Evolutionary conservation across 2,113 vertebrate genomes (phyloP).

Genomic region (Trinectes maculatus): DNA sequence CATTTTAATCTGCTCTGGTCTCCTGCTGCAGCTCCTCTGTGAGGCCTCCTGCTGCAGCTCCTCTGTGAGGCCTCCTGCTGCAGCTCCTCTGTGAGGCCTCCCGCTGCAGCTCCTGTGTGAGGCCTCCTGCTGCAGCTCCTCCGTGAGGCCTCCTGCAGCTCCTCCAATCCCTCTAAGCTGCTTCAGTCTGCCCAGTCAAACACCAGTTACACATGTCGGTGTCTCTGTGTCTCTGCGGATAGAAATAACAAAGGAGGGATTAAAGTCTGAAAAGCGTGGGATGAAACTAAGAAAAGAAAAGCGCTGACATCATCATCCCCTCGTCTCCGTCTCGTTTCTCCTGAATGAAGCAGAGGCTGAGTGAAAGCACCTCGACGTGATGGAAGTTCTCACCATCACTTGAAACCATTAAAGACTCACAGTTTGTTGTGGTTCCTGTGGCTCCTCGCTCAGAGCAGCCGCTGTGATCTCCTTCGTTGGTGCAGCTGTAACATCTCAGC

Average conservation of each 20-base stretch:
- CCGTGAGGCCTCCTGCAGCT: conserved; percentile 18
- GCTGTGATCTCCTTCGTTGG: too few species aligned
- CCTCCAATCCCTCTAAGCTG: conserved; percentile 11
- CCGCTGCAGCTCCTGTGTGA: not conserved
- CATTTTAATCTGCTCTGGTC: conserved; percentile 8
- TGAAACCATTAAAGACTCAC: too few species aligned
- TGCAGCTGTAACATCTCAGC: too few species aligned
- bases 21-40: conserved; percentile 28
- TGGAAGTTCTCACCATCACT: too few species aligned
- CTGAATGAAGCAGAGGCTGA: too few species aligned
- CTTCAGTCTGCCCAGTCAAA: not conserved
- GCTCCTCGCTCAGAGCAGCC: too few species aligned
- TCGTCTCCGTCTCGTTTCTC: not conserved
- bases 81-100: not conserved
- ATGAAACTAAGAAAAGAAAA: conserved; percentile 18
- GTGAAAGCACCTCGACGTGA: too few species aligned
- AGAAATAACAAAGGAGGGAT: conserved; percentile 45
- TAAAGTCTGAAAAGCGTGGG: conserved; percentile 20
- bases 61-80: conserved; percentile 8
- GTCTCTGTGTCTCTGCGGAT: not conserved
- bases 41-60: conserved; percentile 27
- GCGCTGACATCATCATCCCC: not conserved
- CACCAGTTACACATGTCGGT: not conserved
- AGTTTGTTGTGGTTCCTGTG: too few species aligned
- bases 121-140: conserved; percentile 6